Evolutionary conservation across 2,113 vertebrate genomes (phyloP).

Genomic region (Phyllopteryx taeniolatus): DNA sequence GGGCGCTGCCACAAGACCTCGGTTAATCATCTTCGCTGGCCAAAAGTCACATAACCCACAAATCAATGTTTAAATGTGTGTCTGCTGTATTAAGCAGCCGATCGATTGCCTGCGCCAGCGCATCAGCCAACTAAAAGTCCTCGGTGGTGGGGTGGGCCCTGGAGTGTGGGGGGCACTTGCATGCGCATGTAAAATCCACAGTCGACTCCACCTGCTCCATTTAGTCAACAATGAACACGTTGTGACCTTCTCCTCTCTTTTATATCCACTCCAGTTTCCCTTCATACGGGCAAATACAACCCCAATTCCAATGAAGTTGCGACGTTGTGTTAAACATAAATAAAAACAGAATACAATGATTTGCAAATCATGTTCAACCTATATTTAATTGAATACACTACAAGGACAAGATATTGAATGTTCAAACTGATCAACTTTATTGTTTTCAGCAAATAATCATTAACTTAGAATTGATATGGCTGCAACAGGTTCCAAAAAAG

Average conservation of each 20-base stretch:
- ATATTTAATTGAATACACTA: too few species aligned
- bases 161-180: neutral
- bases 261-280: neutral
- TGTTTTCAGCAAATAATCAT: too few species aligned
- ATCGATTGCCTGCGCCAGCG: neutral
- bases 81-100: conserved; percentile 6
- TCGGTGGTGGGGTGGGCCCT: neutral
- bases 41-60: conserved; percentile 11
- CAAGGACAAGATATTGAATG: too few species aligned
- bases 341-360: too few species aligned
- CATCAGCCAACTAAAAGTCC: conserved; percentile 1
- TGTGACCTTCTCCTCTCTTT: neutral
- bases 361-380: too few species aligned
- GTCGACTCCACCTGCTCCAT: neutral
- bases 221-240: neutral
- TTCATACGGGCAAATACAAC: neutral
- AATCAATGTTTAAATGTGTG: conserved; percentile 11
- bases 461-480: too few species aligned
- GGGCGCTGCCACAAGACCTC: conserved; percentile 4
- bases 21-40: conserved; percentile 12
- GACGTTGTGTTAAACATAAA: too few species aligned
- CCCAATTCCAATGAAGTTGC: too few species aligned
- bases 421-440: too few species aligned
- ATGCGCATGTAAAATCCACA: neutral
- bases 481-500: too few species aligned